phyloP scores from a whole-genome alignment of 2,888 invertebrate species.

The Caenorhabditis japonica region DNA sequence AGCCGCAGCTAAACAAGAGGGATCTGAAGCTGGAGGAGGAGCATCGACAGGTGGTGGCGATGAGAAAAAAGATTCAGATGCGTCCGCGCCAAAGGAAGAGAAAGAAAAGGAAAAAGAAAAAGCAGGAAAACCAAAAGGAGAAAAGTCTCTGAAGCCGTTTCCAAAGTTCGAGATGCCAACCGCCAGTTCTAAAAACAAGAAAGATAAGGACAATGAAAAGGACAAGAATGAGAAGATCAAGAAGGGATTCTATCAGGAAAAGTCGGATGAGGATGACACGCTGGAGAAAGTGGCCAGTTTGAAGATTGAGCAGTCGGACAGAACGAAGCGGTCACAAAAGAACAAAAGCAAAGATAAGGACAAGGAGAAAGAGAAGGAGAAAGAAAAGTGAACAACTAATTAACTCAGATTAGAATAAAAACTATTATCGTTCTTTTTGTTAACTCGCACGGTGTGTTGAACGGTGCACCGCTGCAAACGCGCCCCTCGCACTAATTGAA shows the following conservation, averaged over 20 bases:
- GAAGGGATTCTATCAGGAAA: constrained; percentile 59
- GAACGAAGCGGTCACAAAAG: constrained; percentile 39
- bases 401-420: no score
- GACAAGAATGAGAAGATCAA: constrained; percentile 57
- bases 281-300: constrained; percentile 54
- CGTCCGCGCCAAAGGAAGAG: constrained; percentile 4
- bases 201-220: constrained; percentile 38
- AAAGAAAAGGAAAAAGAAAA: constrained; percentile 3
- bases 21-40: background rate
- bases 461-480: no score
- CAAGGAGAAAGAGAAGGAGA: no score
- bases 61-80: background rate
- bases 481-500: no score
- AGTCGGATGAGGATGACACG: constrained; percentile 59
- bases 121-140: background rate
- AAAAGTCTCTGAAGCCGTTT: constrained; percentile 27
- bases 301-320: constrained; percentile 47
- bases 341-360: no score
- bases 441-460: no score
- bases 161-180: constrained; percentile 51
- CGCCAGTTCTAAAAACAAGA: constrained; percentile 41
- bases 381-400: no score
- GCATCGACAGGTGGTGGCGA: background rate
- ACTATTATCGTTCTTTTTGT: no score
- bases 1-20: no score